These are phyloP conservation scores for Bruchidius siliquastri DNA, from an alignment of 2,888 invertebrate genomes.

Conservation along the genomic window DNA sequence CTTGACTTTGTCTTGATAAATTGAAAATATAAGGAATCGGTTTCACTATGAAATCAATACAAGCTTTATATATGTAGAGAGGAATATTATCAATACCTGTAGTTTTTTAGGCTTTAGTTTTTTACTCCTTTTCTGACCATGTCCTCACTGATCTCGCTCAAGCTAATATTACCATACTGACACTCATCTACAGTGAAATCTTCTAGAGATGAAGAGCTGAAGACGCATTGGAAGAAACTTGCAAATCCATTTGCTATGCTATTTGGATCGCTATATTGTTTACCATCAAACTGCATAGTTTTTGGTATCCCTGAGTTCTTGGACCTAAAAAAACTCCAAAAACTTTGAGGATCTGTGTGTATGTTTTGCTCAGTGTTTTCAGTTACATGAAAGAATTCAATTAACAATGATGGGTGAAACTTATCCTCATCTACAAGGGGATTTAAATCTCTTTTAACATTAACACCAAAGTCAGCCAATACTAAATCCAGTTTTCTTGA, in stretches of 20 bases:
- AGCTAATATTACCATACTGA: neutral
- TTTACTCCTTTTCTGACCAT: neutral
- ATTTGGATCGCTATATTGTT: neutral
- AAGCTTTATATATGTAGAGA: neutral
- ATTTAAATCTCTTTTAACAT: neutral
- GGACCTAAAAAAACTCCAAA: neutral
- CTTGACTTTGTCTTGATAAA: neutral
- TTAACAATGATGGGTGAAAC: neutral
- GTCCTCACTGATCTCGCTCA: neutral
- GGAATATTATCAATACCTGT: neutral
- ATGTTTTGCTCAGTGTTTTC: neutral
- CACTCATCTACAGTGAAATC: neutral
- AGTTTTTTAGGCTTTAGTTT: neutral
- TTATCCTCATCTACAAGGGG: neutral
- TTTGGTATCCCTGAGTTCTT: neutral
- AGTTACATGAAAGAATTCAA: neutral
- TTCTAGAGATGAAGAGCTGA: neutral
- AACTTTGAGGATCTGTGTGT: neutral
- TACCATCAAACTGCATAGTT: neutral
- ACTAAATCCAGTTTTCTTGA: neutral
- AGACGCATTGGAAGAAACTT: neutral
- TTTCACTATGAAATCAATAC: neutral
- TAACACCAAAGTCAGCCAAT: neutral
- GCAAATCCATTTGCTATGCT: neutral
- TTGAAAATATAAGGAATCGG: neutral